Evolutionary conservation across 2,888 invertebrate species (phyloP).

Genomic region (Thalpophila matura): DNA sequence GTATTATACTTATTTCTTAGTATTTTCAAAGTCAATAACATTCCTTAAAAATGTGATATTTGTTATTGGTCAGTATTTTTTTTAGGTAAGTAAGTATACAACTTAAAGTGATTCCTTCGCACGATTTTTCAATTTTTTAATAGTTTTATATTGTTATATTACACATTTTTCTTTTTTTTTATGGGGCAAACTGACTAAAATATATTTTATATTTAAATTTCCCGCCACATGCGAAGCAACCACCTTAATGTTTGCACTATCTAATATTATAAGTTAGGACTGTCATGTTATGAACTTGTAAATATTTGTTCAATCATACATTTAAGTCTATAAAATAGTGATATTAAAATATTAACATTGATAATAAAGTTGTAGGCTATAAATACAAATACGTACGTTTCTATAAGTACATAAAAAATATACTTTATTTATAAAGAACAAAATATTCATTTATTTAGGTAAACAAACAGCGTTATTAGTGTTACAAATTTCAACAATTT

Average conservation of each 20-base stretch:
- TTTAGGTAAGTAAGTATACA: neutral
- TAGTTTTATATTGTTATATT: too few species aligned
- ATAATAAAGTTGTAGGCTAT: slow-evolving; percentile 37
- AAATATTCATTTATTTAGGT: neutral
- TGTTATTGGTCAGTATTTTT: slow-evolving; percentile 37
- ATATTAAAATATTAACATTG: slow-evolving; percentile 25
- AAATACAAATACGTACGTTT: slow-evolving; percentile 5
- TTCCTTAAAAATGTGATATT: slow-evolving; percentile 46
- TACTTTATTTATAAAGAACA: slow-evolving; percentile 15
- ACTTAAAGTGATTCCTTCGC: too few species aligned
- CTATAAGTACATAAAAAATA: neutral
- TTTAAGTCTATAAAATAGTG: slow-evolving; percentile 26
- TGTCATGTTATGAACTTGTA: slow-evolving; percentile 31
- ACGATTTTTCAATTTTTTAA: too few species aligned
- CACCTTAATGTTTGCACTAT: slow-evolving; percentile 14
- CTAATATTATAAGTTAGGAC: slow-evolving; percentile 8
- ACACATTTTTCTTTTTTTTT: too few species aligned
- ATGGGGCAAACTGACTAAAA: too few species aligned
- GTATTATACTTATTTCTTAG: neutral
- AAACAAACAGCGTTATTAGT: too few species aligned
- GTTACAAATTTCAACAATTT: too few species aligned
- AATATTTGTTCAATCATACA: slow-evolving; percentile 35
- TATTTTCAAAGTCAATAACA: slow-evolving; percentile 21
- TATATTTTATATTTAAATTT: too few species aligned
- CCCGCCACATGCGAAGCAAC: too few species aligned